Base-by-base conservation (phyloP, 2,113 vertebrate species). In the Ovis canadensis region DNA sequence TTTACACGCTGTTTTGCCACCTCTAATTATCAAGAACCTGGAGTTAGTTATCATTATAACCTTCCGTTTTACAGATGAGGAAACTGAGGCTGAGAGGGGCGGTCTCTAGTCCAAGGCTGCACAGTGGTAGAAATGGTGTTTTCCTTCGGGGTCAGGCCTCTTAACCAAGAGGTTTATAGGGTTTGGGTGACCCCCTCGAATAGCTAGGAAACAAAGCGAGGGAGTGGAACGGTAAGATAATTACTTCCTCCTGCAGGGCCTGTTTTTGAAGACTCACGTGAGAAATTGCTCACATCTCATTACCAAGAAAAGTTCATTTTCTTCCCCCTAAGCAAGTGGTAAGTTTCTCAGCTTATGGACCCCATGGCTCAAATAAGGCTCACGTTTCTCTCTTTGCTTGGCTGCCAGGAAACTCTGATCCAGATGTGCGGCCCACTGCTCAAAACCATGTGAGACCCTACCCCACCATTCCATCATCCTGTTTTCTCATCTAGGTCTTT, bases 301-400 rank as follows among this genome's bases (percentile, higher is more conserved):
- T 40, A 62, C 19, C 17, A 81, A 59, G 36, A 88, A 77, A 52
- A 96, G n/a, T 7, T 36, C 25, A 3, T 6, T n/a, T 84, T 77
- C 43, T 23, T 33, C 2, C 6, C 33, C 50, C 19, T 21, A 93
- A 93, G 45, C 14, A 74, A 29, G 16, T 15, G 33, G 48, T 6
- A 16, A 16, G 60, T 55, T 62, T 96, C 90, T 95, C 25, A 31
- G 90, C 27, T 43, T 45, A 40, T 7, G 8, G n/a, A 31, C 16
- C 40, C 55, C 5, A 27, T 40, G 67, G 86, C 13, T 40, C 29
- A n/a, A 6, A 12, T 15, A 15, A 50, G 3, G 36, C 43, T 59
- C 23, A 2, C 50, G 14, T 89, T 91, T 97, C 88, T 86, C n/a
- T 84, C 78, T 86, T 64, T 89, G 88, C 71, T 40, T 59, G 91